Base-by-base conservation (phyloP, 1,140 invertebrate genomes). In the Aricia agestis region DNA sequence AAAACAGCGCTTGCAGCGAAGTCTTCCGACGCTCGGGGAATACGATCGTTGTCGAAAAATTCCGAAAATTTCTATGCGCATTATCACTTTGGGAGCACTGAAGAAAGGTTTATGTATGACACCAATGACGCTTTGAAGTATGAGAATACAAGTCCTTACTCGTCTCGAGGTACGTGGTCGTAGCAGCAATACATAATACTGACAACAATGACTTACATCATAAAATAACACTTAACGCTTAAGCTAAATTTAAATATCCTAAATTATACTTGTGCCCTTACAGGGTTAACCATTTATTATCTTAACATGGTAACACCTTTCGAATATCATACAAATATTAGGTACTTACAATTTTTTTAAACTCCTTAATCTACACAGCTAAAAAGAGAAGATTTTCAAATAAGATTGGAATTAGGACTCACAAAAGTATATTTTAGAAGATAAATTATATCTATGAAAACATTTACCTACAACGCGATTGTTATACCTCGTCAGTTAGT, bases 201-300 rank as follows among this genome's bases (percentile, higher is more conserved):
- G 59, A 63, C 59, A 63, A 63, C 59, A 63, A 63, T 25, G 59
- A 63, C 59, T 63, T 63, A 36, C 36, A 63, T 63, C 11, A 63
- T 63, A 63, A 19, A 19, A 63, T 63, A 63, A 63, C 59, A 63
- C 59, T 63, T 63, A 63, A 19, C 19, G 18, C 18, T 0, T 18
- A 19, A 63, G 10, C 59, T 63, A 63, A 63, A 59, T 17, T 6
- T 17, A 59, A 18, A 25, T 25, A 11, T 19, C 59, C 10, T 63
- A 63, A 63, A 19, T 63, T 63, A 63, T 25, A 63, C 59, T 63
- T 63, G 59, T 63, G 59, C 59, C 59, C 59, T 63, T 63, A 63
- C 59, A 63, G 59, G 59, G 59, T 63, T 63, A 63, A 63, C 59
- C 59, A 63, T 19, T 63, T 63, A 63, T 63, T 52, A 25, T 19